Conservation (phyloP, 2,797 vertebrate genomes). For the Pteronotus mesoamericanus region DNA sequence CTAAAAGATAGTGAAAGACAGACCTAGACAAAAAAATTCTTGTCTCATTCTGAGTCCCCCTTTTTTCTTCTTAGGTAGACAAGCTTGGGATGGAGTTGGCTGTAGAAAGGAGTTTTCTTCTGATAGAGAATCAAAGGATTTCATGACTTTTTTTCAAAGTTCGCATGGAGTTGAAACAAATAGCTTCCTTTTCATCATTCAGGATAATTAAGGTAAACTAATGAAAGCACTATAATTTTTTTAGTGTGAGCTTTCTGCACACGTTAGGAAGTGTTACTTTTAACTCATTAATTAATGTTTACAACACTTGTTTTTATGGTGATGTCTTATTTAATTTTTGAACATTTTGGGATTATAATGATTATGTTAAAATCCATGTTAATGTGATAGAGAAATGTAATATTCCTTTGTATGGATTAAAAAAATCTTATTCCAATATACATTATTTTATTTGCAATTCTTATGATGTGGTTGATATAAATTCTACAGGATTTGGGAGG, state of each 20-base stretch:
- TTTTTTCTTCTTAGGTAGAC: background rate
- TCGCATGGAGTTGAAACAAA: background rate
- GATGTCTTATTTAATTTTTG: background rate
- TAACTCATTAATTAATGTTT: background rate
- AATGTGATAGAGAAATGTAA: background rate
- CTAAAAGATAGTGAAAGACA: background rate
- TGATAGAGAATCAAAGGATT: background rate
- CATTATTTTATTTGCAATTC: background rate
- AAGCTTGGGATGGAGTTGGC: background rate
- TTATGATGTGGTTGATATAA: background rate
- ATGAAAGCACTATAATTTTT: background rate
- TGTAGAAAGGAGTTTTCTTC: background rate
- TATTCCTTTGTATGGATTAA: background rate
- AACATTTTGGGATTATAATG: background rate
- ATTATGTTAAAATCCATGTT: background rate
- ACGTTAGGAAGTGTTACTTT: background rate
- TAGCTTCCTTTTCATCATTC: background rate
- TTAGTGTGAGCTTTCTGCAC: background rate
- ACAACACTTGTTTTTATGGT: background rate
- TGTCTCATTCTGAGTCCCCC: background rate
- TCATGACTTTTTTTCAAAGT: background rate
- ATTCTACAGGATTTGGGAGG: conserved; percentile 9
- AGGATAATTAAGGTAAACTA: background rate
- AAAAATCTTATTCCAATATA: background rate
- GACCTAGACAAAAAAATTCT: background rate